These are phyloP conservation scores for Catostylus mosaicus DNA, from an alignment of 30 jellyfish, hydroid and myxozoan species.

Conservation along the genomic window DNA sequence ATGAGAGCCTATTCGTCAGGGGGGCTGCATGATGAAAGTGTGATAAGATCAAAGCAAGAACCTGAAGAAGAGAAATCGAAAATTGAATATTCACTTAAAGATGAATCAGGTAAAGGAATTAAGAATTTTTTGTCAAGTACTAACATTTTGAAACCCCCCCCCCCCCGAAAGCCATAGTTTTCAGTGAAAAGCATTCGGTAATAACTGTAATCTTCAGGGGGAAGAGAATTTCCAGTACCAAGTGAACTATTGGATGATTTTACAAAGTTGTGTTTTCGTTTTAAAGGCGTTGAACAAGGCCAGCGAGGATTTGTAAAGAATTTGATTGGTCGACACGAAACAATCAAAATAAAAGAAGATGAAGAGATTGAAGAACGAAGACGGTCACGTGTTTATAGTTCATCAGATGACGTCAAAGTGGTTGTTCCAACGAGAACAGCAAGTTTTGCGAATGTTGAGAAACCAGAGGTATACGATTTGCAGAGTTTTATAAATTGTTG, in stretches of 20 bases:
- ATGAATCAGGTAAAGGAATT: conserved; percentile 28
- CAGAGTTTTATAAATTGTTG: too few species aligned
- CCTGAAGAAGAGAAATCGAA: conserved; percentile 59
- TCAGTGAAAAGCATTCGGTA: too few species aligned
- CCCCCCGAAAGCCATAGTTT: too few species aligned
- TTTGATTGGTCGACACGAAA: conserved; percentile 72
- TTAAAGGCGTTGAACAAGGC: conserved; percentile 90
- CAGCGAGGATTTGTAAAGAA: conserved; percentile 82
- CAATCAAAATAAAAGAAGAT: conserved; percentile 25
- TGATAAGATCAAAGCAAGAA: conserved; percentile 28
- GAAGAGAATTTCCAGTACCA: background rate
- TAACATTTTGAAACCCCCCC: too few species aligned
- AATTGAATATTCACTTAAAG: conserved; percentile 72
- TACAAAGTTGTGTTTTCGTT: too few species aligned
- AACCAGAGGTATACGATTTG: conserved; percentile 43
- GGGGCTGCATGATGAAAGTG: conserved; percentile 68
- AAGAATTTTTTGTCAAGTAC: background rate
- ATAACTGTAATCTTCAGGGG: background rate
- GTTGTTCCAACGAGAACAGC: conserved; percentile 57
- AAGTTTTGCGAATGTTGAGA: conserved; percentile 46
- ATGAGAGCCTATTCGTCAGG: conserved; percentile 71
- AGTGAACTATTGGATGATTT: background rate
- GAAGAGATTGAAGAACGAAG: conserved; percentile 47
- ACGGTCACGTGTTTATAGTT: conserved; percentile 50
- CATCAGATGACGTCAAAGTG: conserved; percentile 35